phyloP scores from a whole-genome alignment of 1,140 invertebrate species.

The Brevipalpus yothersi region DNA sequence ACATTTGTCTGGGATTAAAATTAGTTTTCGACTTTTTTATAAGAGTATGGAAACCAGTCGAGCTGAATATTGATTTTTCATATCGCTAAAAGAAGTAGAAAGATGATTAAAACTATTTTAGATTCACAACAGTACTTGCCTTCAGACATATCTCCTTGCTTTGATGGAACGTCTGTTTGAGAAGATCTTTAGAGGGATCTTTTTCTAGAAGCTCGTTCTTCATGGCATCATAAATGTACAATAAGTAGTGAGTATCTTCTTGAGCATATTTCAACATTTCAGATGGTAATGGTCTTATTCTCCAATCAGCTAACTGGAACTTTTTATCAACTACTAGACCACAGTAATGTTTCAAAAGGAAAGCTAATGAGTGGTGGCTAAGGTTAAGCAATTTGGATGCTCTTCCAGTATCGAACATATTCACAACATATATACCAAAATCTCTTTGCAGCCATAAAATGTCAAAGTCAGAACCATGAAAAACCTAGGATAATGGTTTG shows the following conservation, averaged over 20 bases:
- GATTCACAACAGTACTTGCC: slow-evolving; percentile 13
- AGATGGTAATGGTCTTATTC: slow-evolving; percentile 62
- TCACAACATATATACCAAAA: slow-evolving; percentile 79
- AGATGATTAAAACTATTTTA: background rate
- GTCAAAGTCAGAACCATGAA: slow-evolving; percentile 76
- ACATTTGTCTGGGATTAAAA: slow-evolving; percentile 63
- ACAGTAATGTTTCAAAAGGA: slow-evolving; percentile 54
- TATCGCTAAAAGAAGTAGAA: slow-evolving; percentile 35
- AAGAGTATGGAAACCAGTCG: slow-evolving; percentile 44
- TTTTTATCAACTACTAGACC: slow-evolving; percentile 55
- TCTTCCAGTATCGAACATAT: slow-evolving; percentile 87
- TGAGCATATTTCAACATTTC: slow-evolving; percentile 68
- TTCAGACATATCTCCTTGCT: slow-evolving; percentile 41
- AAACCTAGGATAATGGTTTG: slow-evolving; percentile 30
- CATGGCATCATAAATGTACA: slow-evolving; percentile 69
- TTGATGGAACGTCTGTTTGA: slow-evolving; percentile 38
- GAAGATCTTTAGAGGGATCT: slow-evolving; percentile 39
- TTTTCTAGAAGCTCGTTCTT: slow-evolving; percentile 45
- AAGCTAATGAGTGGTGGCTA: slow-evolving; percentile 43
- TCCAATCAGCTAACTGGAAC: slow-evolving; percentile 87
- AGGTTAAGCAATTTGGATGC: slow-evolving; percentile 52
- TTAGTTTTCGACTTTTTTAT: slow-evolving; percentile 47
- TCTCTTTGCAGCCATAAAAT: slow-evolving; percentile 86
- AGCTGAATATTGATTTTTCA: slow-evolving; percentile 43
- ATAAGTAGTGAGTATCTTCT: slow-evolving; percentile 79